These are phyloP conservation scores for Turritopsis rubra DNA, from an alignment of 30 jellyfish, hydroid and myxozoan species.

Conservation along the genomic window DNA sequence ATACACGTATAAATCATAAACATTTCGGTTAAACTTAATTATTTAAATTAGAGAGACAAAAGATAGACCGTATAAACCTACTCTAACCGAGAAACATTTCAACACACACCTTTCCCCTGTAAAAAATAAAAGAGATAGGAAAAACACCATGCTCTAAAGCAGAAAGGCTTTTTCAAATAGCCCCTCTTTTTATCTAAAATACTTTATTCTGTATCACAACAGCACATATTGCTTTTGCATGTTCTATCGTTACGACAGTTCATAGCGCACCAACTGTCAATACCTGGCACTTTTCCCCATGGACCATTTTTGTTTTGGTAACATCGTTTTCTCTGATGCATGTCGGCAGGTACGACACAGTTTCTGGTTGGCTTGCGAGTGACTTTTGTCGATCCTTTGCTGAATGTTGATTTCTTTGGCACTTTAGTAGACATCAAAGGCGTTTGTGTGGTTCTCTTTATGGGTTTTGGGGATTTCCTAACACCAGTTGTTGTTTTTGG, in stretches of 20 bases:
- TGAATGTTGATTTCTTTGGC: not conserved
- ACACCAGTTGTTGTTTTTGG: not conserved
- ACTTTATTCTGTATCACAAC: not conserved
- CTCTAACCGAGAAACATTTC: too few relatives aligned
- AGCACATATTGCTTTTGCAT: slow-evolving; percentile 5
- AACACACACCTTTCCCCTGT: too few relatives aligned
- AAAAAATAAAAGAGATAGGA: too few relatives aligned
- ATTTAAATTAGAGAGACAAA: too few relatives aligned
- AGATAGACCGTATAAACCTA: too few relatives aligned
- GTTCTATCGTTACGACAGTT: not conserved
- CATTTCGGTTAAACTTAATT: too few relatives aligned
- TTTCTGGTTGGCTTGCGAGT: not conserved
- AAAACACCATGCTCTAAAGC: not conserved
- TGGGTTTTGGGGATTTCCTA: not conserved
- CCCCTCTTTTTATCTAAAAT: not conserved
- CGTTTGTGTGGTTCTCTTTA: not conserved
- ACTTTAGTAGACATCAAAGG: not conserved
- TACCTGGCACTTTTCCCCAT: slow-evolving; percentile 11
- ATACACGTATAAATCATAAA: too few relatives aligned
- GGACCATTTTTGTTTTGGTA: not conserved
- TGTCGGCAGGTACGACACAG: not conserved
- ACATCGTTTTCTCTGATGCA: not conserved
- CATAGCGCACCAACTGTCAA: not conserved
- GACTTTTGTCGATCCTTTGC: not conserved
- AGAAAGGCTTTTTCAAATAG: not conserved